Evolutionary conservation across 1,140 invertebrate species (phyloP), one percentile per base, ranked within the genome.

Genomic region (Drosophila mayri): DNA sequence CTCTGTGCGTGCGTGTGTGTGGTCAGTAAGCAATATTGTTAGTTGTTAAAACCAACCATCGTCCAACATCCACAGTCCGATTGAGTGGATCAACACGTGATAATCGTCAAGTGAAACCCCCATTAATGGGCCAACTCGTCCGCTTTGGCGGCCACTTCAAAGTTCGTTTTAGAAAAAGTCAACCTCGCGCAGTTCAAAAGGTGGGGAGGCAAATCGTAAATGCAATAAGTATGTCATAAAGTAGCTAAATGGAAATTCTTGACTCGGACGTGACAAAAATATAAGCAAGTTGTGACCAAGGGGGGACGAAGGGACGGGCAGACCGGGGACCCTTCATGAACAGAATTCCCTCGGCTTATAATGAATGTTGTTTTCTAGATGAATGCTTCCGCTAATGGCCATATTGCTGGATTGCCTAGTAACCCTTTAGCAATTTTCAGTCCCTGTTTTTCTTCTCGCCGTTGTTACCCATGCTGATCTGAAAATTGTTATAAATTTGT

Each of bases 401-500:
- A 59, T 58, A 72, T 60, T 52, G 30, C 43, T 41, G 65, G 47
- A 66, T 62, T 73, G 52, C 52, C 76, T 74, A 67, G 59, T 79
- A 59, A 82, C 60, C 75, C 75, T 68, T 63, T 65, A 20, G 57
- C 55, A 58, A 73, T 64, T 74, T 79, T 18, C 43, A 43, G 60
- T 41, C 38, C 46, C 52, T 68, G 65, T 62, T 38, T 37, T 54
- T 32, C 25, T n/a, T 59, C 28, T 68, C 54, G 76, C 64, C 66
- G 75, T 67, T 83, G 79, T 68, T 47, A 18, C 49, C 40, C 71
- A 67, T 67, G 60, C 65, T 78, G 79, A 79, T 79, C 84, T 65
- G 54, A 60, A 83, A 87, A 87, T 88, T 87, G 79, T 88, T 87
- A 83, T 79, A 88, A 87, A 87, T 87, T 91, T 91, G 80, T 81